Conservation (phyloP, 2,113 vertebrate genomes). For the Bombycilla garrulus region DNA sequence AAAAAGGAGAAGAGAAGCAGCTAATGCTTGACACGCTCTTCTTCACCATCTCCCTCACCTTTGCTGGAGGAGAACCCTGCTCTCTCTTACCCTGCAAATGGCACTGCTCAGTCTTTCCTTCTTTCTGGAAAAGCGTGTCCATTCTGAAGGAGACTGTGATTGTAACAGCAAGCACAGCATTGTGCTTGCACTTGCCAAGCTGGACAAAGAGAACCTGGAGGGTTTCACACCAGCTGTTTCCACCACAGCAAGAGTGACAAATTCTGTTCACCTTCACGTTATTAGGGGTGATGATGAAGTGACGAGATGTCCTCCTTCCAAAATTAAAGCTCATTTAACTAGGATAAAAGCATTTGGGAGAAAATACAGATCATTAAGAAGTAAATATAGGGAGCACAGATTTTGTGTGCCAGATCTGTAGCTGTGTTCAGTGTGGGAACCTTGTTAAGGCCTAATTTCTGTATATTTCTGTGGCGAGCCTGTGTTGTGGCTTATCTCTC, state of each 20-base stretch:
- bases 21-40: neutral
- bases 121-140: neutral
- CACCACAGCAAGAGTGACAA: neutral
- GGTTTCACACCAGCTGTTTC: neutral
- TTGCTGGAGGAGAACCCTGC: neutral
- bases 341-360: neutral
- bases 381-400: neutral
- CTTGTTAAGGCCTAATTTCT: slow-evolving; percentile 43
- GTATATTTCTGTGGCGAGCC: neutral
- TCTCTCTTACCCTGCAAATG: neutral
- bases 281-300: neutral
- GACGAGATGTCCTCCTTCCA: neutral
- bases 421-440: neutral
- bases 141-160: neutral
- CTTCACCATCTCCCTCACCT: neutral
- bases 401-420: neutral
- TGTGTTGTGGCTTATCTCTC: slow-evolving; percentile 40
- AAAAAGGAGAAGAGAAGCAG: neutral
- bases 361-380: neutral
- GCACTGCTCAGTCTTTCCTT: neutral
- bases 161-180: neutral
- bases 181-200: neutral
- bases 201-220: neutral
- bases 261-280: neutral
- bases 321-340: neutral